Conservation (phyloP, 2,888 invertebrate species). For the Cryptosula pallasiana region DNA sequence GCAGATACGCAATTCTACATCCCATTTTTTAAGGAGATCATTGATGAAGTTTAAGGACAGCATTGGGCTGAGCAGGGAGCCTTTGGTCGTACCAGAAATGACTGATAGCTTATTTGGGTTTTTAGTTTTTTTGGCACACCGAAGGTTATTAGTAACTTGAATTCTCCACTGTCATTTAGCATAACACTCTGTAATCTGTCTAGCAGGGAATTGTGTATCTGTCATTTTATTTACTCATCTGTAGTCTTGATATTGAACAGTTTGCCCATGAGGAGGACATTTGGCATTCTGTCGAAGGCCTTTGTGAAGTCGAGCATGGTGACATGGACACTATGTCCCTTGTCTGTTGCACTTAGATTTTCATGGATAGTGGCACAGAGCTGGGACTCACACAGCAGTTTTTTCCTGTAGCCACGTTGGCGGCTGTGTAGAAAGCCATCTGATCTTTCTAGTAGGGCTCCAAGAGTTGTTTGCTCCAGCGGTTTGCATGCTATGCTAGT, state of each 20-base stretch:
- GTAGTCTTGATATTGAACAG: neutral
- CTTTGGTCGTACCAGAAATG: neutral
- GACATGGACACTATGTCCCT: neutral
- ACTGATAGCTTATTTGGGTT: no score
- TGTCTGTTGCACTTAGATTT: neutral
- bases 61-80: neutral
- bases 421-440: neutral
- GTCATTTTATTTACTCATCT: neutral
- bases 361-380: conserved; percentile 10
- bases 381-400: neutral
- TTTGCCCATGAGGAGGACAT: neutral
- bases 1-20: no score
- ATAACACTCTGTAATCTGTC: no score
- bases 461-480: neutral
- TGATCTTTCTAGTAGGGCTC: neutral
- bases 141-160: no score
- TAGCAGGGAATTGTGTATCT: neutral
- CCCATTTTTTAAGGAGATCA: neutral
- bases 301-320: neutral
- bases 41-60: neutral
- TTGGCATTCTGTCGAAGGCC: conserved; percentile 12
- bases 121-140: no score
- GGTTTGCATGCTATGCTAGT: conserved; percentile 11
- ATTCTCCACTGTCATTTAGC: no score
- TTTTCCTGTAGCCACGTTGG: conserved; percentile 5